These are phyloP conservation scores for Tor tambroides DNA, from an alignment of 2,113 vertebrate species.

Conservation along the genomic window DNA sequence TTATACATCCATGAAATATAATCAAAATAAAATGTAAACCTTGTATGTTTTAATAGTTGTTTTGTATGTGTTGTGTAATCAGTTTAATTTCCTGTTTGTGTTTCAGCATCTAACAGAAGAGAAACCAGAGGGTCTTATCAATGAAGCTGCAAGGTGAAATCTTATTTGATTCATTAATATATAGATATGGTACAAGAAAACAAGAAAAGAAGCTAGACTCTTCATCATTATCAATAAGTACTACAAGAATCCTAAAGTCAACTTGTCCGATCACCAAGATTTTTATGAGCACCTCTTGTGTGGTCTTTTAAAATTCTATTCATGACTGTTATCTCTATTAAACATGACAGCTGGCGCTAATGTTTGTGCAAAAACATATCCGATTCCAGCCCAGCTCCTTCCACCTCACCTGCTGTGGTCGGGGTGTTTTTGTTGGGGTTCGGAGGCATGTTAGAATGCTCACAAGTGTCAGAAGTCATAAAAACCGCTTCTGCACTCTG, in stretches of 20 bases:
- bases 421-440: conserved; percentile 56
- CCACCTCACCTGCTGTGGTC: conserved; percentile 24
- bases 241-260: background rate
- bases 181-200: too few relatives aligned
- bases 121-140: conserved; percentile 86
- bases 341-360: conserved; percentile 26
- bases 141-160: conserved; percentile 91
- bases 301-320: conserved; percentile 15
- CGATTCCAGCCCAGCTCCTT: background rate
- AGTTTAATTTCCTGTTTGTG: conserved; percentile 47
- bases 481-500: conserved; percentile 63
- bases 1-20: too few relatives aligned
- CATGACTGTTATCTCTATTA: conserved; percentile 29
- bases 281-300: conserved; percentile 31
- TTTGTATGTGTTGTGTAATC: background rate
- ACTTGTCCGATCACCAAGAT: background rate
- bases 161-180: background rate
- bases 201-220: background rate
- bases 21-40: too few relatives aligned
- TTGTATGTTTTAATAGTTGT: background rate
- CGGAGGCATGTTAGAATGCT: conserved; percentile 62
- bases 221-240: background rate
- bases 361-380: conserved; percentile 37
- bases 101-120: conserved; percentile 89
- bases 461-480: conserved; percentile 44